Evolutionary conservation across 2,113 vertebrate species (phyloP).

Genomic region (Paradoxurus hermaphroditus): DNA sequence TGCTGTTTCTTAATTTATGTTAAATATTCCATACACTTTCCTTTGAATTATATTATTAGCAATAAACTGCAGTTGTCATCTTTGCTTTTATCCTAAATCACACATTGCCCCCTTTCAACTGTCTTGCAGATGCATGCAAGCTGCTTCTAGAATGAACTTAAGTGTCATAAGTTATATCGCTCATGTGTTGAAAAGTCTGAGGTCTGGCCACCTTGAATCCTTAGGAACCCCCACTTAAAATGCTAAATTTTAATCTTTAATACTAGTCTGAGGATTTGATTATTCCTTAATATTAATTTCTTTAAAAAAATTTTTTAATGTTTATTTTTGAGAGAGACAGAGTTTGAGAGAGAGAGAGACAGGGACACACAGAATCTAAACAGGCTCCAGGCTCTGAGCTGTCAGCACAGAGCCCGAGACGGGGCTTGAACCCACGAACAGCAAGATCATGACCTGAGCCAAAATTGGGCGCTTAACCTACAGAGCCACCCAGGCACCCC

Average conservation of each 20-base stretch:
- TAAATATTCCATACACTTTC: not conserved
- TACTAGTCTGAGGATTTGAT: not conserved
- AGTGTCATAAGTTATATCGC: not conserved
- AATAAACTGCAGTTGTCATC: not conserved
- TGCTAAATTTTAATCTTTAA: not conserved
- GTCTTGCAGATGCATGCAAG: not conserved
- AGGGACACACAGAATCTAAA: too few species aligned
- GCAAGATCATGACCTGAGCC: too few species aligned
- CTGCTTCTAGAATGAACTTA: not conserved
- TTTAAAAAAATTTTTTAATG: not conserved
- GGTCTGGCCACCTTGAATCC: not conserved
- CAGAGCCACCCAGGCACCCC: too few species aligned
- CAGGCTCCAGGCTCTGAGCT: too few species aligned
- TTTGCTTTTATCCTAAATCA: slow-evolving; percentile 16
- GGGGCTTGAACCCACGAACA: too few species aligned
- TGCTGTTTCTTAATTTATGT: not conserved
- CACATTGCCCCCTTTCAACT: not conserved
- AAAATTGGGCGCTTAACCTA: too few species aligned
- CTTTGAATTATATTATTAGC: not conserved
- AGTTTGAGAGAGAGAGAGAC: too few species aligned
- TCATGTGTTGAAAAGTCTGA: not conserved
- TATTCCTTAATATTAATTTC: slow-evolving; percentile 39
- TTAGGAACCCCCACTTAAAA: not conserved
- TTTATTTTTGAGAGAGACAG: too few species aligned
- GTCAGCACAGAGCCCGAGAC: too few species aligned